Base-by-base conservation (phyloP, 2,797 vertebrate species). In the Cheirogaleus major region DNA sequence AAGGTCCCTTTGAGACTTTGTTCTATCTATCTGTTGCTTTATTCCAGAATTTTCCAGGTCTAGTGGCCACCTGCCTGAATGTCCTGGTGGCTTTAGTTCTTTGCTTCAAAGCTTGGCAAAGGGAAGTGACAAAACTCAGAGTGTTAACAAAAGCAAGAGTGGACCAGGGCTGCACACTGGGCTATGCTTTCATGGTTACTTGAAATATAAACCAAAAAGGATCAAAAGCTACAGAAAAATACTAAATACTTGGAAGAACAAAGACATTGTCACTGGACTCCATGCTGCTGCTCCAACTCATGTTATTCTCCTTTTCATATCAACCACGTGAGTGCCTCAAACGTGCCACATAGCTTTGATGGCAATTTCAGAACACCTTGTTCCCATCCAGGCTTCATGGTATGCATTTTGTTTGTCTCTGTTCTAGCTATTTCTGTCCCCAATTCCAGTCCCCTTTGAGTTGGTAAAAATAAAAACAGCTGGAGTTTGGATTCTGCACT, bases 231-330 rank as follows among this genome's bases (percentile, higher is more conserved):
- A 32, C 7, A 3, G 22, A 32, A 59, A 93, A 67, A 18, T 23
- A 7, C 14, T 22, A 48, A 73, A 20, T n/a, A 27, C 25, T 27
- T 41, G 8, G 6, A 18, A 83, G 45, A 63, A 17, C 45, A 48
- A 57, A 73, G 6, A 35, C 43, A 7, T 10, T 2, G 7, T 6
- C 3, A 15, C n/a, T 7, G 20, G 48, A n/a, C 20, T 13, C 3
- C 30, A 3, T 0, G 3, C 63, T 3, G 5, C 5, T n/a, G 0
- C 43, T 48, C 50, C 32, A 18, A 5, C 5, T 5, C n/a, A 48
- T 43, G 5, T 1, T 41, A 12, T 2, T 27, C 2, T 50, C 10
- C 23, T 2, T 0, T 67, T 14, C 30, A 7, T 7, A 1, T 27
- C 32, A 52, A 70, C 45, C 55, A 7, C 13, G 2, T 2, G 23